Evolutionary conservation across 2,888 invertebrate species (phyloP).

Genomic region (Sinopyrophorus schimmeli): DNA sequence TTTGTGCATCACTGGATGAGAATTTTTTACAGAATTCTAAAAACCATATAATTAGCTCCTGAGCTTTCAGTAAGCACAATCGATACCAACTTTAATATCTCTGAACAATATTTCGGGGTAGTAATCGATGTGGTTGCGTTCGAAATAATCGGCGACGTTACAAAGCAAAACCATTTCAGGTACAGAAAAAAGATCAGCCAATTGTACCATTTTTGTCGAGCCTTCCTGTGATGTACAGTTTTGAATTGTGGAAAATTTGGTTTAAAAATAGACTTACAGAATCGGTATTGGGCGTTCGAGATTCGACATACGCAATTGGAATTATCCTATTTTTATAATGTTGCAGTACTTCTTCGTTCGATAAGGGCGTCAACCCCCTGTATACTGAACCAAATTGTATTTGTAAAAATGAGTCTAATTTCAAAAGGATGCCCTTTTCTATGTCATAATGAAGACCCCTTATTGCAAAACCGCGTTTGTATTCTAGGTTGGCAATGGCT

Average conservation of each 20-base stretch:
- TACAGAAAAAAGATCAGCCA: slow-evolving; percentile 95
- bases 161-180: slow-evolving; percentile 94
- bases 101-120: slow-evolving; percentile 93
- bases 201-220: slow-evolving; percentile 83
- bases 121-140: slow-evolving; percentile 85
- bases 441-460: slow-evolving; percentile 98
- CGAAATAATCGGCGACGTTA: slow-evolving; percentile 92
- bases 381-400: slow-evolving; percentile 95
- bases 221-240: slow-evolving; percentile 56
- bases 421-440: slow-evolving; percentile 89
- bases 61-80: too few relatives aligned
- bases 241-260: slow-evolving; percentile 25
- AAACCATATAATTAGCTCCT: too few relatives aligned
- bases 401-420: slow-evolving; percentile 95
- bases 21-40: slow-evolving; percentile 84
- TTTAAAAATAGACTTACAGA: neutral
- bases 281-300: too few relatives aligned
- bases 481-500: slow-evolving; percentile 78
- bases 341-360: slow-evolving; percentile 81
- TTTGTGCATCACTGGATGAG: slow-evolving; percentile 88
- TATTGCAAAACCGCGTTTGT: slow-evolving; percentile 92
- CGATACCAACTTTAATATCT: slow-evolving; percentile 39
- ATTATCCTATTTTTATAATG: slow-evolving; percentile 85
- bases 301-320: slow-evolving; percentile 86
- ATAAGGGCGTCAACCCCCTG: slow-evolving; percentile 78